Conservation (phyloP, 2,888 invertebrate species). For the Hemaris fuciformis region DNA sequence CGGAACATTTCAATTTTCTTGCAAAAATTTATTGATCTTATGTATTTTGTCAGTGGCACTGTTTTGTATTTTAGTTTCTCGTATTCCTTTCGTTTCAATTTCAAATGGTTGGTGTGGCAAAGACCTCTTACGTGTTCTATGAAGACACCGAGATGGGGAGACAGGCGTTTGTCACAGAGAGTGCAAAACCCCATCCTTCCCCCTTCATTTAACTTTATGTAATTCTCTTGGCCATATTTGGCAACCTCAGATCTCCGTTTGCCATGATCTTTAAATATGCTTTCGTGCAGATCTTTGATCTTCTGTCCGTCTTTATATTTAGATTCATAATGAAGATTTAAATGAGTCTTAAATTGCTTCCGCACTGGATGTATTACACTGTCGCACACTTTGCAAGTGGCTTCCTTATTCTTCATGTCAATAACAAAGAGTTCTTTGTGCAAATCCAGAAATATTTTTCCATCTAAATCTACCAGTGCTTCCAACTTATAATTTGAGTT, state of each 20-base stretch:
- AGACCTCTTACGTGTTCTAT: conserved; percentile 45
- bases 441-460: not conserved
- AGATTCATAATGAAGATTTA: not conserved
- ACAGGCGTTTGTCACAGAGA: conserved; percentile 46
- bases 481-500: not conserved
- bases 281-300: conserved; percentile 15
- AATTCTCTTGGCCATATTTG: conserved; percentile 44
- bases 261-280: conserved; percentile 31
- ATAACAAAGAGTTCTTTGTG: conserved; percentile 34
- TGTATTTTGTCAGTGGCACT: not conserved
- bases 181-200: conserved; percentile 53
- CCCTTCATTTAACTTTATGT: conserved; percentile 50
- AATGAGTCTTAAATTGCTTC: conserved; percentile 23
- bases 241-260: conserved; percentile 45
- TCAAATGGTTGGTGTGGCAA: conserved; percentile 46
- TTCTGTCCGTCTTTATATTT: not conserved
- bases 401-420: conserved; percentile 31
- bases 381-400: conserved; percentile 46
- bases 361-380: conserved; percentile 20
- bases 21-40: conserved; percentile 17
- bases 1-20: conserved; percentile 25
- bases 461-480: not conserved
- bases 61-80: conserved; percentile 8
- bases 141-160: conserved; percentile 41
- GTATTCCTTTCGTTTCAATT: conserved; percentile 32